Evolutionary conservation across 2,113 vertebrate genomes (phyloP), one percentile per base, ranked within the genome.

Genomic region (Neotoma lepida): DNA sequence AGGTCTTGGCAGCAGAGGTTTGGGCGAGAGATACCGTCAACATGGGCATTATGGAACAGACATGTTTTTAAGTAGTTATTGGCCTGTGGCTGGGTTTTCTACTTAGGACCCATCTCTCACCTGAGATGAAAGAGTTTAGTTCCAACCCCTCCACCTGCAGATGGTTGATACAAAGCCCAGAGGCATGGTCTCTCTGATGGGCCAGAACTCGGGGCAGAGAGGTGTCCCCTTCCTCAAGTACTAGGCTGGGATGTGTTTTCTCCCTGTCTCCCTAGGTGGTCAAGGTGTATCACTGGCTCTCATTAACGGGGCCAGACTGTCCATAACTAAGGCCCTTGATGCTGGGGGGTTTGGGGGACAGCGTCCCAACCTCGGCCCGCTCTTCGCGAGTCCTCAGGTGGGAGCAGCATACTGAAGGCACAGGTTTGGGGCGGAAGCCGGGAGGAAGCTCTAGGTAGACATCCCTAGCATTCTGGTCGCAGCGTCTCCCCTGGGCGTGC

Each of bases 51-150:
- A 41, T 18, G 15, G 46, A 92, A 93, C 22, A 74, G 81, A 78
- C 26, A 66, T 61, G 49, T 82, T 17, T 12, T n/a, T 28, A 88
- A 93, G 82, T 68, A 84, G 49, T 20, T 78, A 86, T 44, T 73
- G 93, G 39, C 51, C 17, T 86, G 90, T 88, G 64, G 76, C 87
- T 91, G 80, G 80, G 66, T 66, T 92, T 95, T 89, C 58, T n/a
- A 56, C 44, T 51, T 81, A 73, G 76, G 90, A 68, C 12, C 46
- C 1, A 24, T 41, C 35, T 54, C 71, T 85, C 17, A 76, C 41
- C 39, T 91, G 2, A 44, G n/a, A 81, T 49, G 51, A 35, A 64
- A 88, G 41, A 54, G 54, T 86, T 86, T 66, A 89, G 54, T 63
- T 71, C 22, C 49, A 73, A 44, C 56, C 63, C 66, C 28, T 89